Conservation (phyloP, 2,113 vertebrate genomes). For the Trichomycterus rosablanca region DNA sequence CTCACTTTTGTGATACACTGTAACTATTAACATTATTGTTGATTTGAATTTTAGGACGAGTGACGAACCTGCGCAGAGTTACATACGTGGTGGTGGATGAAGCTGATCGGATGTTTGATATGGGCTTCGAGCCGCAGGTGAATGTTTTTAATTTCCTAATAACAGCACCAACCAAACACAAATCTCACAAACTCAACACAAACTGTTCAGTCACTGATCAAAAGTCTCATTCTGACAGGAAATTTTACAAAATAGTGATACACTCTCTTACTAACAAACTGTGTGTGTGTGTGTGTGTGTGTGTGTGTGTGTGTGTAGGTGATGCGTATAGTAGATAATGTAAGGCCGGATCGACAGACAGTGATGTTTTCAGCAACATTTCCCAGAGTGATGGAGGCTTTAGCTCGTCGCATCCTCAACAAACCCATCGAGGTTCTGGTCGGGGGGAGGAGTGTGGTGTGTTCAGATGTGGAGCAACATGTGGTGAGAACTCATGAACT, state of each 20-base stretch:
- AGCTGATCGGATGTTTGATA: too few relatives aligned
- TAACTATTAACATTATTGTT: background rate
- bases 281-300: background rate
- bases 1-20: too few relatives aligned
- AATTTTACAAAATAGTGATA: too few relatives aligned
- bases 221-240: too few relatives aligned
- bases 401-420: constrained; percentile 87
- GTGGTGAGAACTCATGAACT: constrained; percentile 72
- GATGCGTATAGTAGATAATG: constrained; percentile 97
- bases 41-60: constrained; percentile 83
- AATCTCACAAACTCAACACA: too few relatives aligned
- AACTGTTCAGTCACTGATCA: too few relatives aligned
- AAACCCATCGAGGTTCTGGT: constrained; percentile 97
- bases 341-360: constrained; percentile 93
- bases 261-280: too few relatives aligned
- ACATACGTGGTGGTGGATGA: constrained; percentile 95
- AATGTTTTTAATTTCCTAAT: too few relatives aligned
- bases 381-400: constrained; percentile 94
- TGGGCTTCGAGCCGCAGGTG: constrained; percentile 99
- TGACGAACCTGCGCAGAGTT: constrained; percentile 90
- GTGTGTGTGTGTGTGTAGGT: constrained; percentile 68
- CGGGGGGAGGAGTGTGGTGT: constrained; percentile 93
- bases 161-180: too few relatives aligned
- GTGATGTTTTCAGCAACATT: constrained; percentile 99
- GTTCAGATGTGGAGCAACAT: constrained; percentile 94